Base-by-base conservation (phyloP, 2,113 vertebrate species). In the Urocolius indicus region DNA sequence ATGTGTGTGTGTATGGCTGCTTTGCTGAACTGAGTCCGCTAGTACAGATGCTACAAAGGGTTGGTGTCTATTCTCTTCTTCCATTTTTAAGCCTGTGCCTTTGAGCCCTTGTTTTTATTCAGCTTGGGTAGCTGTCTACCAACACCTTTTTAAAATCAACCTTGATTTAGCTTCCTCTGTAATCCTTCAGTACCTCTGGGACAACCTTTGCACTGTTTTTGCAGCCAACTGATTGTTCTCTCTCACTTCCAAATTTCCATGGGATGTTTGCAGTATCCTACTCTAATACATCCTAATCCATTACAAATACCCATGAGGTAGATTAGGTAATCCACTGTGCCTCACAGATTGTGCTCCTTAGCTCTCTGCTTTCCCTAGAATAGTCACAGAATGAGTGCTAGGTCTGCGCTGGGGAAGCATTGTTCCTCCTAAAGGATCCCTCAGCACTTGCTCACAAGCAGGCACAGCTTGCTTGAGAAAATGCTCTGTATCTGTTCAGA, bases 261-360 rank as follows among this genome's bases (percentile, higher is more conserved):
- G 94, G 96, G 95, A 94, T 93, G 71, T 93, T 93, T 87, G 86
- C 91, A 76, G 67, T 85, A 95, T 94, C 81, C 89, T 78, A 77
- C 54, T 87, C 84, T 96, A 95, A 96, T 95, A 89, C 83, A 83
- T 78, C 72, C 93, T 95, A 95, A 96, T 96, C 90, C 77, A 89
- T 95, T 96, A 92, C 94, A 96, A 95, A 92, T 69, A 49, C 95
- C 93, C 84, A 62, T 52, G 94, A 91, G 94, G 21, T 77, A 90
- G 83, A 89, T 96, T 83, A 79, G 67, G 81, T 83, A 93, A 94
- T 94, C 71, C 91, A 83, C 75, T 87, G 84, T 77, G 87, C 84
- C 86, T 94, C 91, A 72, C 62, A 76, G 89, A 90, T 6, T 87
- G 94, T 84, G 45, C 57, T 89, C 65, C 65, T 78, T 72, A 95